Percentiles rank a stretch among this genome's conserved stretches.
These are phyloP conservation scores for Drosophila orena DNA, from an alignment of 1,140 invertebrate species.

Conservation along the genomic window DNA sequence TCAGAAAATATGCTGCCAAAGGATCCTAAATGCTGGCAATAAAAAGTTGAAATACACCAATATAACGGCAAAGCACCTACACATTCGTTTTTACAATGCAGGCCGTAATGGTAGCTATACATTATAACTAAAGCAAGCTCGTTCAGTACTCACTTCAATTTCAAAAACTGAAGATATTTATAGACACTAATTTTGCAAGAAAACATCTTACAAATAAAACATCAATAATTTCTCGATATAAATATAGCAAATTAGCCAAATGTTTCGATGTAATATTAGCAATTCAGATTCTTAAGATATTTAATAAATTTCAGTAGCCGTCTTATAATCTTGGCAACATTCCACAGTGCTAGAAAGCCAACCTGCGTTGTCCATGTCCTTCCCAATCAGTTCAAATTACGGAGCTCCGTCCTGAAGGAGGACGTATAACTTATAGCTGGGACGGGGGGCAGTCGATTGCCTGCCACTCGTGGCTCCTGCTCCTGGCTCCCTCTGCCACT, in stretches of 20 bases:
- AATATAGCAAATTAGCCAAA: not conserved
- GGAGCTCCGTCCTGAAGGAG: conserved; percentile 37
- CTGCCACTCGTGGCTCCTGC: conserved; percentile 13
- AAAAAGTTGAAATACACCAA: conserved; percentile 44
- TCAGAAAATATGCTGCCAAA: conserved; percentile 38
- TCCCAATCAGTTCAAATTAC: conserved; percentile 46
- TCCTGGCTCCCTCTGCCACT: not conserved
- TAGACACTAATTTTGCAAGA: too few relatives aligned
- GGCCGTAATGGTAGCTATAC: not conserved
- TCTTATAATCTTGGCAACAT: not conserved
- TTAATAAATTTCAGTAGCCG: not conserved
- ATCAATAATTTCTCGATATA: not conserved
- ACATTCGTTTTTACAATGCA: conserved; percentile 10
- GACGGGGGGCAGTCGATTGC: conserved; percentile 30
- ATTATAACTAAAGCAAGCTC: too few relatives aligned
- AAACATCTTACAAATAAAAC: not conserved
- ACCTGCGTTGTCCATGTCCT: conserved; percentile 22
- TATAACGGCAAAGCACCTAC: conserved; percentile 19
- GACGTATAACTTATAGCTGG: conserved; percentile 25
- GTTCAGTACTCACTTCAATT: not conserved
- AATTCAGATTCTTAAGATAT: not conserved
- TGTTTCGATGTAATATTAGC: too few relatives aligned
- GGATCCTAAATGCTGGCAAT: conserved; percentile 46
- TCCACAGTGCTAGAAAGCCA: conserved; percentile 1
- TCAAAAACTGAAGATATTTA: too few relatives aligned